A percentile compares a stretch with the other conserved stretches of the same genome.
Conservation (phyloP, 1,140 invertebrate genomes). For the Ylistrum balloti region DNA sequence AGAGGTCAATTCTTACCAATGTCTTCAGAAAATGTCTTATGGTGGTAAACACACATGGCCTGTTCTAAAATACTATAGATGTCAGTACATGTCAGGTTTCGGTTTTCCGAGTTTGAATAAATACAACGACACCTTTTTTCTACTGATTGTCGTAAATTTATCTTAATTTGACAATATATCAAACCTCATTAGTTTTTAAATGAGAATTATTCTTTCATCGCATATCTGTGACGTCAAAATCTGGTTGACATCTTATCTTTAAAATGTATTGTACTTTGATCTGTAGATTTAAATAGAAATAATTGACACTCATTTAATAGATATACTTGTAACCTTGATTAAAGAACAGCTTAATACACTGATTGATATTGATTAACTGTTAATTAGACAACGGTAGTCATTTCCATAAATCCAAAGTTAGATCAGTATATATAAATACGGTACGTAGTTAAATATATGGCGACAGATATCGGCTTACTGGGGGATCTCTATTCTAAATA, state of each 20-base stretch:
- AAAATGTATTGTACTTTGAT: background rate
- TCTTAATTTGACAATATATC: background rate
- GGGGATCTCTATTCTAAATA: background rate
- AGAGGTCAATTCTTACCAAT: no score
- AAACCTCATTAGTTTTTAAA: background rate
- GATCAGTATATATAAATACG: background rate
- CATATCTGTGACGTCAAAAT: background rate
- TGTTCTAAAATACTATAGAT: no score
- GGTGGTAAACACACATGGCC: no score
- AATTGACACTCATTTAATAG: background rate
- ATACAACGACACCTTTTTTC: background rate
- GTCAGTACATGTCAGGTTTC: no score
- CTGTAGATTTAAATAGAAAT: background rate
- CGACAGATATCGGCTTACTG: background rate
- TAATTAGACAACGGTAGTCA: background rate
- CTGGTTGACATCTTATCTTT: background rate
- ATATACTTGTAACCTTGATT: background rate
- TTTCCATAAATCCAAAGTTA: background rate
- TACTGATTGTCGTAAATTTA: background rate
- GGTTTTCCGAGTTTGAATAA: background rate
- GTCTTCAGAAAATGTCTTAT: no score
- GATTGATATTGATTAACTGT: background rate
- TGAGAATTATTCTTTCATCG: background rate
- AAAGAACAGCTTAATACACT: background rate
- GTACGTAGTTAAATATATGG: background rate